Evolutionary conservation across 2,113 vertebrate species (phyloP), one percentile per base, ranked within the genome.

Genomic region (Melierax canorus): DNA sequence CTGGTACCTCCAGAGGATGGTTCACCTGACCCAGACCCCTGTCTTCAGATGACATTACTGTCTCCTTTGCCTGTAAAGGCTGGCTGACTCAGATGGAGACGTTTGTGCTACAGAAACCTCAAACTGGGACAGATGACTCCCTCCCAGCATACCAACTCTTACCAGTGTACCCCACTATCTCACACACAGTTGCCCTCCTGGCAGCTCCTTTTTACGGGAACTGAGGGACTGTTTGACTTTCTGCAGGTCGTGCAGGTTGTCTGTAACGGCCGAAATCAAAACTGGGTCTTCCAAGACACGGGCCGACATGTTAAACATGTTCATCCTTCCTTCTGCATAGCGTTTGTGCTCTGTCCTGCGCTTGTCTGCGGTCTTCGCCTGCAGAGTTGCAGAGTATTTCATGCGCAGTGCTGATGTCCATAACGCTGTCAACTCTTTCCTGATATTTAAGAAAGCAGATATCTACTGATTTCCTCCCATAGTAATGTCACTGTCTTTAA

Each of bases 361-460:
- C 36, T 48, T 17, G 7, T 22, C 43, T 36, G 30, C 0, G 1
- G 41, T 36, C 39, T 51, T 55, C 1, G 0, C 26, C 39, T 63
- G 74, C 51, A 29, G 64, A 48, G 30, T 14, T 17, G 15, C 34
- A 51, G 38, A 69, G 22, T 30, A 32, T 46, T 74, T 71, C 7
- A 17, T 11, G 11, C 24, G 34, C 26, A 50, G 8, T 2, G 3
- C 24, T 29, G 11, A 36, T n/a, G 23, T 32, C 68, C 43, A 2
- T 56, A 84, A 56, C 6, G 17, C 32, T 39, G 58, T 36, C 62
- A 76, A 10, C 22, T 51, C 15, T 43, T 58, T 21, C 26, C 53
- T 23, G 41, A 7, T 39, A 12, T 23, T 39, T 62, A 53, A 36
- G 53, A 78, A 87, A 83, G 26, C 5, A 36, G 30, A 4, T 23